Conservation (phyloP, 2,888 invertebrate species). For the Spatulosminthurus flaviceps region DNA sequence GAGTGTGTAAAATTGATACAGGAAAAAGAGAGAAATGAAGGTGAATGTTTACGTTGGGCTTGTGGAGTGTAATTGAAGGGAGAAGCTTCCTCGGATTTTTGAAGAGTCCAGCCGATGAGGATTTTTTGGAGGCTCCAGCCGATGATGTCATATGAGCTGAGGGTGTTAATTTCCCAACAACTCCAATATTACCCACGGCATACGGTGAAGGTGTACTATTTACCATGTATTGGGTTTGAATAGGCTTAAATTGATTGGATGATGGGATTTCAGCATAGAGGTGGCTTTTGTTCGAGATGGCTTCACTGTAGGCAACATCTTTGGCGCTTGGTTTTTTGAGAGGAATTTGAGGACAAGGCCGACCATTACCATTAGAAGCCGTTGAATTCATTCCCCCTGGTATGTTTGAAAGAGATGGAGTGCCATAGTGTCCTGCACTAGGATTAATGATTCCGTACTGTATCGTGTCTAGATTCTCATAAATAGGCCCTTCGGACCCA, state of each 20-base stretch:
- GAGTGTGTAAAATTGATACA: no score
- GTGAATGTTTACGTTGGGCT: slow-evolving; percentile 49
- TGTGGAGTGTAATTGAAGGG: slow-evolving; percentile 50
- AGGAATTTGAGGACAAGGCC: slow-evolving; percentile 44
- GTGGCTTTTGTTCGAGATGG: slow-evolving; percentile 42
- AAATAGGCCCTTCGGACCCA: slow-evolving; percentile 49
- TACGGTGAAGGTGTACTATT: slow-evolving; percentile 44
- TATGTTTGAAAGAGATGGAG: slow-evolving; percentile 23
- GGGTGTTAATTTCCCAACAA: neutral
- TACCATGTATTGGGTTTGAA: slow-evolving; percentile 23
- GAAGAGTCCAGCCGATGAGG: slow-evolving; percentile 21
- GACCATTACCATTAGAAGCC: slow-evolving; percentile 37
- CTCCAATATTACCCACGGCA: slow-evolving; percentile 48
- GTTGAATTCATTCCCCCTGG: neutral
- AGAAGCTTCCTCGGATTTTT: slow-evolving; percentile 44
- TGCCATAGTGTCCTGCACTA: slow-evolving; percentile 46
- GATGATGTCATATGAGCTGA: neutral
- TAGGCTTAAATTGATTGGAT: slow-evolving; percentile 49
- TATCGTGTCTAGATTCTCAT: slow-evolving; percentile 52
- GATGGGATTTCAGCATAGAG: slow-evolving; percentile 48
- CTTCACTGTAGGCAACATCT: slow-evolving; percentile 48
- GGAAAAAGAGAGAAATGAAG: no score
- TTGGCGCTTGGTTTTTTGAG: slow-evolving; percentile 37
- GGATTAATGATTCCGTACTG: slow-evolving; percentile 34
- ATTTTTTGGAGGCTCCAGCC: slow-evolving; percentile 27